These are phyloP conservation scores for Pseudachorutes palmiensis DNA, from an alignment of 1,140 invertebrate species.

Conservation along the genomic window DNA sequence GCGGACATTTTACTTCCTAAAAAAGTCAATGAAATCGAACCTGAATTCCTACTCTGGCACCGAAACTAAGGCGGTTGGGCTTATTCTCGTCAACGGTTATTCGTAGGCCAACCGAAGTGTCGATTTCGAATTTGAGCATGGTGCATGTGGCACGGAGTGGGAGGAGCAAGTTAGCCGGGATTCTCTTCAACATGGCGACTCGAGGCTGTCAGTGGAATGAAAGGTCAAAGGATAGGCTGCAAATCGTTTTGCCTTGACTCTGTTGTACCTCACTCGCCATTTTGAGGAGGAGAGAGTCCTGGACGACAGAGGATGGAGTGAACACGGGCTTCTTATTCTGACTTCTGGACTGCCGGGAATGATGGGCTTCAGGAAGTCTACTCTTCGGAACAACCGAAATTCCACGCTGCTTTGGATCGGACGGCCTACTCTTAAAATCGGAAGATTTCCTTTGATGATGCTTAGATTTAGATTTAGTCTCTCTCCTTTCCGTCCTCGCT, in stretches of 20 bases:
- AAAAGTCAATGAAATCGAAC: neutral
- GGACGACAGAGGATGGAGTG: too few relatives aligned
- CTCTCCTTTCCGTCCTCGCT: too few relatives aligned
- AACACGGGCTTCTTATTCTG: neutral
- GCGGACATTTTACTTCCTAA: too few relatives aligned
- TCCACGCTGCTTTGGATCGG: neutral
- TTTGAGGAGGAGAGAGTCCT: neutral
- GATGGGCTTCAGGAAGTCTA: neutral
- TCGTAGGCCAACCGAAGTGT: neutral
- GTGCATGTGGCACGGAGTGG: neutral
- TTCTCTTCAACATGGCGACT: conserved; percentile 1
- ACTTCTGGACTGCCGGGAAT: neutral
- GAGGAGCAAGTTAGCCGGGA: neutral
- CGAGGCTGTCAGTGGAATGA: neutral
- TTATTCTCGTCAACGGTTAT: neutral
- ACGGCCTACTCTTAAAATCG: neutral
- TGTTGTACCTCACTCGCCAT: neutral
- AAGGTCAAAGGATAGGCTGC: too few relatives aligned
- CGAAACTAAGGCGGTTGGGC: neutral
- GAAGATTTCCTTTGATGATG: neutral
- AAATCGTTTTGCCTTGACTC: neutral
- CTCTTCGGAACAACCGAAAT: neutral
- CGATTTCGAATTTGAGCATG: conserved; percentile 9
- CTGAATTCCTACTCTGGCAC: neutral
- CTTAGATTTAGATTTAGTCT: neutral